Conservation (phyloP, 1,140 invertebrate genomes). For the Pomphorhynchus laevis region DNA sequence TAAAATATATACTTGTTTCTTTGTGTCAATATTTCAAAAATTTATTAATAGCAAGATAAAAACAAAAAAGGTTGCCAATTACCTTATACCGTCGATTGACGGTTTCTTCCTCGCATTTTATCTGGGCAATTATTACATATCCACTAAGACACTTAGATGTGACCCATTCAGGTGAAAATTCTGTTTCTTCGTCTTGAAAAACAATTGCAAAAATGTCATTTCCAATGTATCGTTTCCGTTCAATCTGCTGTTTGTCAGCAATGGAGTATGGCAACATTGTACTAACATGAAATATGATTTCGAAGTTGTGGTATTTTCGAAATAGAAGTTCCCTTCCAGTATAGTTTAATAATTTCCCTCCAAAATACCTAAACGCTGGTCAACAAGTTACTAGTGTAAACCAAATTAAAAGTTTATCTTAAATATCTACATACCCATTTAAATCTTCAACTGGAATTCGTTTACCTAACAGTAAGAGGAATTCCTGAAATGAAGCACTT, state of each 20-base stretch:
- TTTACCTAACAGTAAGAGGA: conserved; percentile 47
- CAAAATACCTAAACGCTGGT: not conserved
- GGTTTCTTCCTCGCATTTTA: not conserved
- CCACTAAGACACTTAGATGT: conserved; percentile 82
- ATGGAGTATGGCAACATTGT: conserved; percentile 57
- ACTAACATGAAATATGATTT: conserved; percentile 82
- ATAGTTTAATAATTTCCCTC: not conserved
- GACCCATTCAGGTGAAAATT: conserved; percentile 88
- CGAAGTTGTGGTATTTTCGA: conserved; percentile 37
- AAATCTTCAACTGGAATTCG: conserved; percentile 57
- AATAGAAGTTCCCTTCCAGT: conserved; percentile 36
- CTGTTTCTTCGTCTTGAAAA: conserved; percentile 76
- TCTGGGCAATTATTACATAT: conserved; percentile 61
- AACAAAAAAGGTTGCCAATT: too few relatives aligned
- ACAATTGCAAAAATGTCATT: conserved; percentile 95
- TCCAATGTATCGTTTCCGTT: conserved; percentile 60
- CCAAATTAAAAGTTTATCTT: not conserved
- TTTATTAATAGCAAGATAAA: too few relatives aligned
- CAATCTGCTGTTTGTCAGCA: conserved; percentile 45
- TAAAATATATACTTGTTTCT: too few relatives aligned
- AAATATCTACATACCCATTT: conserved; percentile 29
- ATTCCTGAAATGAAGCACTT: conserved; percentile 54
- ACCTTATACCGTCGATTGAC: conserved; percentile 4
- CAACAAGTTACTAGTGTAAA: not conserved
- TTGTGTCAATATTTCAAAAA: too few relatives aligned